Base-by-base conservation (phyloP, 2,888 invertebrate species). In the Drosophila stalkeri region DNA sequence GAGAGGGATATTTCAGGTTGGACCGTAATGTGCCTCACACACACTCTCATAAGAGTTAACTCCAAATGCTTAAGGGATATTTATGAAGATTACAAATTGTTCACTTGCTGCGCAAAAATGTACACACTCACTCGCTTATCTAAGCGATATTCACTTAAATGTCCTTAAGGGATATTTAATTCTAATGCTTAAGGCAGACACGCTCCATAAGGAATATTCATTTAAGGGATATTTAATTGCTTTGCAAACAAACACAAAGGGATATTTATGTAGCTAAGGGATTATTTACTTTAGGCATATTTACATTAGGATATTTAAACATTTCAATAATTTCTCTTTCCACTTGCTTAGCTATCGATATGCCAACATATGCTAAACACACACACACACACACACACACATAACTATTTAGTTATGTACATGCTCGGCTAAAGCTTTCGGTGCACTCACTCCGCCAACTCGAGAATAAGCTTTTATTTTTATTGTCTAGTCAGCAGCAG, bases 401-500 rank as follows among this genome's bases (percentile, higher is more conserved):
- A 44, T 16, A n/a, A 35, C 16, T 63, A 18, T 27, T 63, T 63
- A 37, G 20, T 31, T 35, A 41, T 60, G 39, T 47, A 37, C 39
- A 62, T 59, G 54, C 59, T 59, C n/a, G 14, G 14, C 23, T 12
- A 64, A 59, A 77, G 80, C 80, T 80, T 70, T 75, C 27, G 56
- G 37, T 77, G 77, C 77, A 80, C 46, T 75, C 57, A 54, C 39
- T 7, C 33, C 43, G 73, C 43, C 27, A 27, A 27, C 44, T 44
- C 61, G 47, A 62, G 64, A 62, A 79, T 33, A 31, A 77, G 77
- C 77, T 77, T 77, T 77, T 52, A 16, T 5, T 51, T 51, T 51
- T 56, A 73, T 51, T 52, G 75, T 46, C 64, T 59, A 63, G 66
- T 54, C 37, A 72, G 56, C 37, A 61, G 27, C 16, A 31, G 7